Conservation (phyloP, 92 coral and sea anemone genomes). For the Hydrozoanthus gracilis region DNA sequence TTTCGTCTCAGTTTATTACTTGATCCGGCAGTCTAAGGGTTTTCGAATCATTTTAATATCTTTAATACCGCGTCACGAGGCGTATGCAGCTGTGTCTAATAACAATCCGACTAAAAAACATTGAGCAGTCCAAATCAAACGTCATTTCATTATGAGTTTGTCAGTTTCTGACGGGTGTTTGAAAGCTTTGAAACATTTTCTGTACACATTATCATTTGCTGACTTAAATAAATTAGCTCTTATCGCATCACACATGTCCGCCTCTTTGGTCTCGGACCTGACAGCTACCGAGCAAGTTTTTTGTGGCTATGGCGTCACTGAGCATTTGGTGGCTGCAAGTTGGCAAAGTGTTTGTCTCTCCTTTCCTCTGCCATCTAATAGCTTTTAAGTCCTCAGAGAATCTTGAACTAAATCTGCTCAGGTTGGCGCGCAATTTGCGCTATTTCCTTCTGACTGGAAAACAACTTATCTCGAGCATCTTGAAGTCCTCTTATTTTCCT, state of each 20-base stretch:
- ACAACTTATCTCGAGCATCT: conserved; percentile 15
- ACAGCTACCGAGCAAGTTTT: conserved; percentile 21
- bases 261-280: conserved; percentile 17
- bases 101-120: background rate
- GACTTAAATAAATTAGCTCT: conserved; percentile 34
- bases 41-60: background rate
- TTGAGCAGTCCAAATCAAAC: background rate
- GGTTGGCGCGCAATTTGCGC: conserved; percentile 16
- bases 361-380: background rate
- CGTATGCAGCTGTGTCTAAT: conserved; percentile 15
- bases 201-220: conserved; percentile 15
- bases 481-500: background rate
- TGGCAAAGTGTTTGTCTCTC: background rate
- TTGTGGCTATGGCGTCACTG: conserved; percentile 20
- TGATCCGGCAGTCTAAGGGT: conserved; percentile 1
- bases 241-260: conserved; percentile 36
- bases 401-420: conserved; percentile 17
- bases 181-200: conserved; percentile 38
- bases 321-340: conserved; percentile 5
- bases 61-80: background rate
- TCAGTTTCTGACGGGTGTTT: conserved; percentile 10
- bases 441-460: conserved; percentile 29
- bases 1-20: background rate
- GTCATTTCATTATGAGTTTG: conserved; percentile 11
- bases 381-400: conserved; percentile 9